Conservation (phyloP, 2,888 invertebrate genomes). For the Odontothrips loti region DNA sequence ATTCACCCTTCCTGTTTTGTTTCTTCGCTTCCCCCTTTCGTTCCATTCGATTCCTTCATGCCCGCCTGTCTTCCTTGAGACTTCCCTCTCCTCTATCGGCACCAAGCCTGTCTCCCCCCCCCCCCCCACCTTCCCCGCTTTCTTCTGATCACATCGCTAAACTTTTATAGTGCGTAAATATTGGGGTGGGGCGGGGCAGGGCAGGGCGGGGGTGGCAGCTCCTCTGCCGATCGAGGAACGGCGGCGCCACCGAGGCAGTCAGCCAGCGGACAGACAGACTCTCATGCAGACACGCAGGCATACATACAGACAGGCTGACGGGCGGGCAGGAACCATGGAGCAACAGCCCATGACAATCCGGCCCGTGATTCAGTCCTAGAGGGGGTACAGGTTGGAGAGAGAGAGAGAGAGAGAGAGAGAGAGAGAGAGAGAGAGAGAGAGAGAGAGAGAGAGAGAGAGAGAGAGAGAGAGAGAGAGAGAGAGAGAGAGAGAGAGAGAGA, state of each 20-base stretch:
- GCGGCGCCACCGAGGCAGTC: not conserved
- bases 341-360: conserved; percentile 11
- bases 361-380: not conserved
- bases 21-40: no score
- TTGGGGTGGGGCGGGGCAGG: not conserved
- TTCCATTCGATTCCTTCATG: no score
- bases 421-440: not conserved
- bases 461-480: not conserved
- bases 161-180: conserved; percentile 3
- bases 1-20: no score
- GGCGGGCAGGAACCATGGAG: not conserved
- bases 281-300: not conserved
- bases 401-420: not conserved
- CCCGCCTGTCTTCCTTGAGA: no score
- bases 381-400: no score
- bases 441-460: not conserved
- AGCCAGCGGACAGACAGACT: not conserved
- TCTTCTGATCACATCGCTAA: not conserved
- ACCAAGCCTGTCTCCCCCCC: not conserved
- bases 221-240: no score
- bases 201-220: no score
- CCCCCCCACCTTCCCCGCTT: not conserved
- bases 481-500: no score
- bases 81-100: no score
- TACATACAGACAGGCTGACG: not conserved